Conservation (phyloP, 2,888 invertebrate genomes). For the Meiosimyza decipiens region DNA sequence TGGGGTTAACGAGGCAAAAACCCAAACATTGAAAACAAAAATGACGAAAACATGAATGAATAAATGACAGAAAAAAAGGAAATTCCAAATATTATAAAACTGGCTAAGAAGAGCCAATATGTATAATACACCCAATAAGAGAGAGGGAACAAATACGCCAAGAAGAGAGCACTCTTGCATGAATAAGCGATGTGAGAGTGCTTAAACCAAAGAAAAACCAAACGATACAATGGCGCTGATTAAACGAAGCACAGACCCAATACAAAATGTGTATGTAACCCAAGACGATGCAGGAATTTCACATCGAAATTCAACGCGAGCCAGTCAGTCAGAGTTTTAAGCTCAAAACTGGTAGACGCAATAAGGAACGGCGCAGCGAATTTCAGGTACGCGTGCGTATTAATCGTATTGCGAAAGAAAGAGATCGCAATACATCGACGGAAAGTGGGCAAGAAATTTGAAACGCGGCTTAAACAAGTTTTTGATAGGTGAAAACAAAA, state of each 20-base stretch:
- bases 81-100: not conserved
- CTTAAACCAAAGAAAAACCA: not conserved
- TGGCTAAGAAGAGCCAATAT: not conserved
- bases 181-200: too few species aligned
- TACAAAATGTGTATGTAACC: too few species aligned
- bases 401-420: not conserved
- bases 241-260: too few species aligned
- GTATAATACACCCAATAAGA: not conserved
- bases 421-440: not conserved
- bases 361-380: conserved; percentile 1
- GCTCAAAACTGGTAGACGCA: conserved; percentile 1
- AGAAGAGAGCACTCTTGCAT: not conserved
- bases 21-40: not conserved
- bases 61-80: conserved; percentile 1
- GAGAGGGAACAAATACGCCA: not conserved
- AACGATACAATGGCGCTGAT: too few species aligned
- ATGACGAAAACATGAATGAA: conserved; percentile 3
- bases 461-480: conserved; percentile 30
- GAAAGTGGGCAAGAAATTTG: conserved; percentile 5
- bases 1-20: conserved; percentile 8
- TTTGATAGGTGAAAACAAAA: not conserved
- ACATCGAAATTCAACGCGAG: not conserved
- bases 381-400: not conserved
- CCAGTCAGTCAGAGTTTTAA: conserved; percentile 12
- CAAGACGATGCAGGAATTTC: too few species aligned